Base-by-base conservation (phyloP, 2,888 invertebrate species). In the Agelastica alni region DNA sequence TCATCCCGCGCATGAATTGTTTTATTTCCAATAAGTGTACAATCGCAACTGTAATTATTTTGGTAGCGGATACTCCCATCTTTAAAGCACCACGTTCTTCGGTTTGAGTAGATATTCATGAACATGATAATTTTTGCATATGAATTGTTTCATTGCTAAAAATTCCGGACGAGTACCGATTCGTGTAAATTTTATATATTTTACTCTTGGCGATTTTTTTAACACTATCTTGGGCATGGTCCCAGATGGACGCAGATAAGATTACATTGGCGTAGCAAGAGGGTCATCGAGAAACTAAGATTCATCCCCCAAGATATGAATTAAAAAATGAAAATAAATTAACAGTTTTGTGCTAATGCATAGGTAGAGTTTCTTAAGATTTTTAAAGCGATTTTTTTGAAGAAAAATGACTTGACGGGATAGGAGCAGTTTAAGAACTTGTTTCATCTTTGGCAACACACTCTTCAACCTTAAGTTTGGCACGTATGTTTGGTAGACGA, bases 131-230 rank as follows among this genome's bases (percentile, higher is more conserved):
- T 10, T 56, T 59, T 59, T 51, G 56, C 56, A 56, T 56, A 37
- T 39, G 47, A 55, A 55, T 53, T 53, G 47, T 46, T 59, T 61
- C 61, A 60, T 55, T 61, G 70, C 70, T 67, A 70, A 67, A 69
- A 69, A 73, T 73, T 72, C 73, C 63, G 63, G 59, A 60, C 68
- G 65, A 64, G 73, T 70, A 58, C 63, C 57, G 59, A 62, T 64
- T 64, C 71, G 71, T 72, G 71, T 71, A 71, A 72, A 73, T 70
- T 70, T 70, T 71, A 70, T 69, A 70, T 18, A 39, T 69, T 70
- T 71, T 66, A 68, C 69, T 68, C 68, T 71, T 71, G 48, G 30
- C 36, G 43, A 52, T 49, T 49, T 60, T 73, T 72, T 72, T 68
- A 71, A 70, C 70, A 67, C 70, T 69, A 70, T 65, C 70, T 66